Percentiles rank a stretch among this genome's conserved stretches.
Conservation (phyloP, 2,888 invertebrate species). For the Sminthurides aquaticus region DNA sequence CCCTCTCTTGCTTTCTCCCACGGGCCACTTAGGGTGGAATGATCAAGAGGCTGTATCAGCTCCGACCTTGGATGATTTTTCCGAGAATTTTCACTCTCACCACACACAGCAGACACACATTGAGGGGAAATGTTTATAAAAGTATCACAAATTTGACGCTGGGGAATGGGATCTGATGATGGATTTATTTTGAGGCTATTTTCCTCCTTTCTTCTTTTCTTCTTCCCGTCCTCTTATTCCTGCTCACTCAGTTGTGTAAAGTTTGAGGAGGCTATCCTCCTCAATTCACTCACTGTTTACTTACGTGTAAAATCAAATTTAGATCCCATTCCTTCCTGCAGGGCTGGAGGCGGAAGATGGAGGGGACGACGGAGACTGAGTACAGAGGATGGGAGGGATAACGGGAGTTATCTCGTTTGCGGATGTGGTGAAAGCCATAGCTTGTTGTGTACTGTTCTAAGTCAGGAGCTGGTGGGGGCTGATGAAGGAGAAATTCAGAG, state of each 20-base stretch:
- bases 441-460: too few species aligned
- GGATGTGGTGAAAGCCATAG: too few species aligned
- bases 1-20: too few species aligned
- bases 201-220: background rate
- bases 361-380: too few species aligned
- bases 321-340: background rate
- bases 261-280: background rate
- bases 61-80: background rate
- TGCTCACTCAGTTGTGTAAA: background rate
- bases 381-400: too few species aligned
- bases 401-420: too few species aligned
- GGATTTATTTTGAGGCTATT: background rate
- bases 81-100: background rate
- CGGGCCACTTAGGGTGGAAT: background rate
- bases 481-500: too few species aligned
- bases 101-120: background rate
- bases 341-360: too few species aligned
- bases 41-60: background rate
- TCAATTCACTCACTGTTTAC: background rate
- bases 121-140: background rate
- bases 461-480: too few species aligned
- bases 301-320: background rate
- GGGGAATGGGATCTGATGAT: background rate
- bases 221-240: background rate
- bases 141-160: background rate